These are phyloP conservation scores for Meiosimyza platycephala DNA, from an alignment of 2,888 invertebrate genomes.

Conservation along the genomic window DNA sequence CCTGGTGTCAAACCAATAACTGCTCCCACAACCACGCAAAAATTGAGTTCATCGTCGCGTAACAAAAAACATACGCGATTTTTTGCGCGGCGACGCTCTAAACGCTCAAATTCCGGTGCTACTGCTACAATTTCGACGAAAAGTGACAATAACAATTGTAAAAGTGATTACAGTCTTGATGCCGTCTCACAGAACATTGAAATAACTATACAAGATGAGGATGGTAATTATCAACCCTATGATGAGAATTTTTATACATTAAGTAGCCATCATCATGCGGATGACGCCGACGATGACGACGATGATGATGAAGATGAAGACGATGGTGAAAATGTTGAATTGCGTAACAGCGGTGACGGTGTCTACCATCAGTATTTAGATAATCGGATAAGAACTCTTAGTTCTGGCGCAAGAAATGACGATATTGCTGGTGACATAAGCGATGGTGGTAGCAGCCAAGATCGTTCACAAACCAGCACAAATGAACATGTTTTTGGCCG, in stretches of 20 bases:
- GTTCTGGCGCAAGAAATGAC: slow-evolving; percentile 48
- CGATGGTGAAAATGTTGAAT: slow-evolving; percentile 41
- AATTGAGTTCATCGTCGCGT: slow-evolving; percentile 39
- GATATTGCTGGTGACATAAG: slow-evolving; percentile 60
- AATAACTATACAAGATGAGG: slow-evolving; percentile 65
- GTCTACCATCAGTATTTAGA: slow-evolving; percentile 52
- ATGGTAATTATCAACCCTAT: slow-evolving; percentile 63
- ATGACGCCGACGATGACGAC: slow-evolving; percentile 47
- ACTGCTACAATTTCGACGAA: slow-evolving; percentile 25
- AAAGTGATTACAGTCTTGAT: slow-evolving; percentile 63
- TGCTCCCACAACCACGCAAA: slow-evolving; percentile 25
- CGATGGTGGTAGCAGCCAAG: slow-evolving; percentile 57
- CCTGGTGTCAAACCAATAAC: slow-evolving; percentile 54
- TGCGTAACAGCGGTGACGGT: slow-evolving; percentile 22
- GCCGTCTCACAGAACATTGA: slow-evolving; percentile 65
- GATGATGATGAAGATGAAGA: slow-evolving; percentile 42
- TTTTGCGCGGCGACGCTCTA: slow-evolving; percentile 63
- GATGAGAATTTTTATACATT: slow-evolving; percentile 62
- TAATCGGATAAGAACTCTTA: slow-evolving; percentile 50
- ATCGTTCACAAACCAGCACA: slow-evolving; percentile 56
- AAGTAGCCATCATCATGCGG: slow-evolving; percentile 41
- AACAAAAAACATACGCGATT: slow-evolving; percentile 62
- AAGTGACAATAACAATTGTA: slow-evolving; percentile 45
- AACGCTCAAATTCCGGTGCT: slow-evolving; percentile 51
- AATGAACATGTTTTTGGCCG: slow-evolving; percentile 62